Conservation (phyloP, 2,113 vertebrate species). For the Brachyhypopomus occidentalis region DNA sequence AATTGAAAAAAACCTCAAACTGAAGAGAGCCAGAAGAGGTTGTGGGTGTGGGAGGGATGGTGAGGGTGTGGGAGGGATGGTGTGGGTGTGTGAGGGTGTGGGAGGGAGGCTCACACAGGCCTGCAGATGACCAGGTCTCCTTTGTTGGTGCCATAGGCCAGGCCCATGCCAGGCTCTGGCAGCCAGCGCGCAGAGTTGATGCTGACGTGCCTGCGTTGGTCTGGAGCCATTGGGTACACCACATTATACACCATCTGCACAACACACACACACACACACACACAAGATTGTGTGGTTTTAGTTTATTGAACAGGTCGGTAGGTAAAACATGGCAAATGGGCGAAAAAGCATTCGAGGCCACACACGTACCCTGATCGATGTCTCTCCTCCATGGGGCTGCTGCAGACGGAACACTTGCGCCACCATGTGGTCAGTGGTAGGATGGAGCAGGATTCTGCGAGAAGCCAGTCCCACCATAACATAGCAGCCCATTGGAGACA, state of each 20-base stretch:
- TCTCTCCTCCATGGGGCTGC: constrained; percentile 96
- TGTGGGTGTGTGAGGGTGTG: constrained; percentile 40
- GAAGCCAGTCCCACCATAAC: constrained; percentile 98
- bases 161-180: constrained; percentile 91
- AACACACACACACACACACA: constrained; percentile 43
- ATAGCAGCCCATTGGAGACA: constrained; percentile 97
- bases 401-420: constrained; percentile 98
- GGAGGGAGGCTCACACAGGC: constrained; percentile 87
- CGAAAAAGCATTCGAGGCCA: no score
- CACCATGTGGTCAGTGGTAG: constrained; percentile 99
- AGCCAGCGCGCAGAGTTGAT: constrained; percentile 99
- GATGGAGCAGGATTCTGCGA: constrained; percentile 92
- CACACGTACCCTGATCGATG: constrained; percentile 91
- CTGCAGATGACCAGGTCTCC: constrained; percentile 98
- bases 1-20: no score
- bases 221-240: constrained; percentile 97
- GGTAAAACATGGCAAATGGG: background rate
- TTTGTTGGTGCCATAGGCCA: constrained; percentile 98
- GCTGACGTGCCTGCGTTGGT: constrained; percentile 97
- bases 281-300: background rate
- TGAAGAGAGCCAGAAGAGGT: no score
- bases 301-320: background rate
- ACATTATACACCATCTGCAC: constrained; percentile 96
- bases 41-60: no score
- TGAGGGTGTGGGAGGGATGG: constrained; percentile 35